These are phyloP conservation scores for Mellilla xanthometata DNA, from an alignment of 2,888 invertebrate genomes.

Conservation along the genomic window DNA sequence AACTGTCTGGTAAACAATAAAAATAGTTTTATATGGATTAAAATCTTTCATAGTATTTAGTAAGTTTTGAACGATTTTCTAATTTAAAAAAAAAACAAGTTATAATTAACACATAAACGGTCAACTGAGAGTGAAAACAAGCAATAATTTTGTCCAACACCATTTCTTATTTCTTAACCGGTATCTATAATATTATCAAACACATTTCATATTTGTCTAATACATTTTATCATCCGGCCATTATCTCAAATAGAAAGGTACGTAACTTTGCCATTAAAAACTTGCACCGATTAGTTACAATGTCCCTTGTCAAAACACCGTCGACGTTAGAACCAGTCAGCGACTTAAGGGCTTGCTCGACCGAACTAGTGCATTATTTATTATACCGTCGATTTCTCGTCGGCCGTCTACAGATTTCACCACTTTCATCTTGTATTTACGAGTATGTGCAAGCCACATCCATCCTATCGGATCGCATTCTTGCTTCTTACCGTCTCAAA, in stretches of 20 bases:
- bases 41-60: no score
- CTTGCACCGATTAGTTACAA: conserved; percentile 35
- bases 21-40: no score
- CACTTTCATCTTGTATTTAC: conserved; percentile 76
- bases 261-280: conserved; percentile 21
- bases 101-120: conserved; percentile 9
- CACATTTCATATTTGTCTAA: conserved; percentile 12
- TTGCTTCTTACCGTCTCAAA: conserved; percentile 14
- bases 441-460: conserved; percentile 49
- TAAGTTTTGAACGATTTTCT: no score
- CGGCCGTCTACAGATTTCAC: conserved; percentile 71
- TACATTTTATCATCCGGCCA: conserved; percentile 20
- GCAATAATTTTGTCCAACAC: conserved; percentile 6
- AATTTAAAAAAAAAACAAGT: no score
- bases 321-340: conserved; percentile 55
- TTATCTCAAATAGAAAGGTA: conserved; percentile 28
- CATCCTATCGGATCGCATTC: conserved; percentile 45
- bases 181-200: conserved; percentile 18
- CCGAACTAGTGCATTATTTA: conserved; percentile 79
- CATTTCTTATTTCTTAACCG: conserved; percentile 17
- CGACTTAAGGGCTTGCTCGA: conserved; percentile 64
- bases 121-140: conserved; percentile 9
- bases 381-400: conserved; percentile 74
- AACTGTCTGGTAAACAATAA: no score
- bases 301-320: conserved; percentile 51